Percentiles rank a stretch among this genome's conserved stretches.
These are phyloP conservation scores for Cyprinodon diabolis DNA, from an alignment of 2,797 vertebrate species.

Conservation along the genomic window DNA sequence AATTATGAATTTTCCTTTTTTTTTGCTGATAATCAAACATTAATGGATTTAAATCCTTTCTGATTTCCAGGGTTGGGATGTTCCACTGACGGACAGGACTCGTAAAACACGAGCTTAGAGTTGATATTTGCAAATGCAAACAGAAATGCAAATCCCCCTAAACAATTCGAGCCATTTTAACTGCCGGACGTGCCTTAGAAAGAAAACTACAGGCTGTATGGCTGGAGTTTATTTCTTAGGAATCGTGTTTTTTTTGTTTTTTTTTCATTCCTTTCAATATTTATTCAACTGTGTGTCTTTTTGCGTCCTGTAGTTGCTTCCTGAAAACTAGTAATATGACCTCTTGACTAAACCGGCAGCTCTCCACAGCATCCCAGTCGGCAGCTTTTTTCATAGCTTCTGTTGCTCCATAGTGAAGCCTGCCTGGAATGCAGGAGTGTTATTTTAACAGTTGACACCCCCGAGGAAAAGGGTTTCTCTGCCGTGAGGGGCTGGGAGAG, in stretches of 20 bases:
- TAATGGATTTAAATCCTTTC: background rate
- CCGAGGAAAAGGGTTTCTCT: background rate
- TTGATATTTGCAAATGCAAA: constrained; percentile 5
- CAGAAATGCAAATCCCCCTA: background rate
- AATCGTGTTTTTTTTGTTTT: background rate
- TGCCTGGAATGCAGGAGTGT: constrained; percentile 4
- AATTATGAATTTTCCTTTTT: background rate
- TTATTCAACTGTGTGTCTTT: background rate
- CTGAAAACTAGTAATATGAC: constrained; percentile 8
- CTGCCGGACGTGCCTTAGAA: background rate
- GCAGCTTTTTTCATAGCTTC: background rate
- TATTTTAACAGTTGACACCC: background rate
- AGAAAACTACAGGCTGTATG: background rate
- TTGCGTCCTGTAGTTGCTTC: background rate
- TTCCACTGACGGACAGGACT: background rate
- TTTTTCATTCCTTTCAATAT: background rate
- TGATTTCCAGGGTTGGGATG: background rate
- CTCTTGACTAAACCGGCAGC: background rate
- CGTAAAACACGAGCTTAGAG: background rate
- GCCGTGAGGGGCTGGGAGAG: constrained; percentile 7
- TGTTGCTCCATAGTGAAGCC: background rate
- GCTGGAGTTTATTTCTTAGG: background rate
- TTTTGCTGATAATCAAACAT: background rate
- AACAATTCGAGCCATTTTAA: background rate
- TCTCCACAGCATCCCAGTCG: constrained; percentile 16